Percentiles rank a stretch among this genome's conserved stretches.
These are phyloP conservation scores for Drosophila auraria DNA, from an alignment of 1,140 invertebrate species.

Conservation along the genomic window DNA sequence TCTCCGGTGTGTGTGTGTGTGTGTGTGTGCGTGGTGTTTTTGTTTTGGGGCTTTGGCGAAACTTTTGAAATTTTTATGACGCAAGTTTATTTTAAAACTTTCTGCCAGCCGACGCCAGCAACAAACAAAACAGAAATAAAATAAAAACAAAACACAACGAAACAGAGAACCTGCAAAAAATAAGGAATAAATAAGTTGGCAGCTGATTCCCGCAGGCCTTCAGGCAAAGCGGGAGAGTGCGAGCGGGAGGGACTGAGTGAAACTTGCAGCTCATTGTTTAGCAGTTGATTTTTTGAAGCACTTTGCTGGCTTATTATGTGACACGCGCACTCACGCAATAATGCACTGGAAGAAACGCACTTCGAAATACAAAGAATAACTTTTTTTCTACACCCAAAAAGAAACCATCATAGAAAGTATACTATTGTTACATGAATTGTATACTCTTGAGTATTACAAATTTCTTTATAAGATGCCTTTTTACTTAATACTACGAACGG, in stretches of 20 bases:
- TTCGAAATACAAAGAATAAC: too few relatives aligned
- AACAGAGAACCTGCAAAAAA: slow-evolving; percentile 21
- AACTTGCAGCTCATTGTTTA: slow-evolving; percentile 61
- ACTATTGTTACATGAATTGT: too few relatives aligned
- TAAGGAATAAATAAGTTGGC: slow-evolving; percentile 60
- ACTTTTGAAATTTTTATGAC: slow-evolving; percentile 80
- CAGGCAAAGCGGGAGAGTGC: background rate
- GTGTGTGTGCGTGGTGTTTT: slow-evolving; percentile 1
- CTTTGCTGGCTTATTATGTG: slow-evolving; percentile 71
- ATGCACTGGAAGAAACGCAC: background rate
- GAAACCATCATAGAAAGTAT: too few relatives aligned
- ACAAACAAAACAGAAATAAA: slow-evolving; percentile 35
- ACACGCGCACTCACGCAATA: slow-evolving; percentile 27
- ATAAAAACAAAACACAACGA: slow-evolving; percentile 12
- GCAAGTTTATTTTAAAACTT: slow-evolving; percentile 82
- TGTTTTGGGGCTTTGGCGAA: slow-evolving; percentile 47
- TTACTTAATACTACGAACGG: too few relatives aligned
- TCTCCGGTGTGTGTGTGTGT: background rate
- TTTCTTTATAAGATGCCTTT: too few relatives aligned
- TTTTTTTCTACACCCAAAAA: too few relatives aligned
- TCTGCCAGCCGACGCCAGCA: slow-evolving; percentile 59
- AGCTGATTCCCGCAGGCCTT: slow-evolving; percentile 70
- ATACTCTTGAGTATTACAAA: too few relatives aligned
- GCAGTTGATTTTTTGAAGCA: slow-evolving; percentile 67
- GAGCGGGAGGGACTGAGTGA: background rate